phyloP scores from a whole-genome alignment of 2,888 invertebrate species.

The Eurois occulta region DNA sequence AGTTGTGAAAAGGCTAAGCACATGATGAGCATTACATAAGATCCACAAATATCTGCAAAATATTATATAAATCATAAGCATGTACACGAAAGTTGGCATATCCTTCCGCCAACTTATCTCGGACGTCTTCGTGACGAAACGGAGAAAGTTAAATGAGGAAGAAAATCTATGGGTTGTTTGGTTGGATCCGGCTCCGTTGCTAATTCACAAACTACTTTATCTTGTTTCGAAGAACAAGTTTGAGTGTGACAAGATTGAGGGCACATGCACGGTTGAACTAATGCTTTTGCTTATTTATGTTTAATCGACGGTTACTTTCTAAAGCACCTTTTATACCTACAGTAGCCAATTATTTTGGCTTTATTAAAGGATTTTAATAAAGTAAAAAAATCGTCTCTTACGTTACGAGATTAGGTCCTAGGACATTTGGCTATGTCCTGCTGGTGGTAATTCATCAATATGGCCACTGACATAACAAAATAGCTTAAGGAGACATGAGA shows the following conservation, averaged over 20 bases:
- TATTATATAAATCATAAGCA: constrained; percentile 22
- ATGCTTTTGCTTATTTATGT: constrained; percentile 10
- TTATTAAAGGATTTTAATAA: not conserved
- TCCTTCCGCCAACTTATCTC: constrained; percentile 73
- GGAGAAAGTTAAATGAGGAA: constrained; percentile 84
- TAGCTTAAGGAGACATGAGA: not conserved
- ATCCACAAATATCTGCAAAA: not conserved
- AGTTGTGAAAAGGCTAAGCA: not conserved
- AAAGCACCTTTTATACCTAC: not conserved
- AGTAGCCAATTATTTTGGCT: not conserved
- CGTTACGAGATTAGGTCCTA: not conserved
- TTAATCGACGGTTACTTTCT: not conserved
- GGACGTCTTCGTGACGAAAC: constrained; percentile 69
- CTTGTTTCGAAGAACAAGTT: constrained; percentile 56
- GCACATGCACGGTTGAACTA: not conserved
- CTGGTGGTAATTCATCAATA: not conserved
- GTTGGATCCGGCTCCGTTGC: constrained; percentile 77
- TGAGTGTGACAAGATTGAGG: constrained; percentile 27
- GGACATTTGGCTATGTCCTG: not conserved
- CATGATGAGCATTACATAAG: not conserved
- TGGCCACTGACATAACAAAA: not conserved
- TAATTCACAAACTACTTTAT: constrained; percentile 84
- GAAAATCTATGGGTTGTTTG: constrained; percentile 84
- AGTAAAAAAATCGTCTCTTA: not conserved
- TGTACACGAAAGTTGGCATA: constrained; percentile 71